Percentiles rank a stretch among this genome's conserved stretches.
Evolutionary conservation across 2,113 vertebrate species (phyloP).

Genomic region (Carettochelys insculpta): DNA sequence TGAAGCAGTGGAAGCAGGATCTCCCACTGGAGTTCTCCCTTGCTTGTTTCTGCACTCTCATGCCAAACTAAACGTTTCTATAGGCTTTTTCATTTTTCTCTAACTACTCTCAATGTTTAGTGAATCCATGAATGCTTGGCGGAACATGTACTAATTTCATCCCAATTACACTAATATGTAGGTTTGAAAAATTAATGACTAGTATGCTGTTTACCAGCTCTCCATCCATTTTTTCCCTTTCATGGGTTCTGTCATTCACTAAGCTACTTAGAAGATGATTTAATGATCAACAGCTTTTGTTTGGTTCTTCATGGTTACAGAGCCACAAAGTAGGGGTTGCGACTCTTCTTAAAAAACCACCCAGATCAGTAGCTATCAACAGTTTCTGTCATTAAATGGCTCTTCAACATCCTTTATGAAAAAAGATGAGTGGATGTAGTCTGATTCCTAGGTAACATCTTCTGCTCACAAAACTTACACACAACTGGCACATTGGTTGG

Average conservation of each 20-base stretch:
- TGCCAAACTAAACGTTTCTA: slow-evolving; percentile 53
- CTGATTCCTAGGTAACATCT: neutral
- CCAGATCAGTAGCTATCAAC: neutral
- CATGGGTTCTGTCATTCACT: neutral
- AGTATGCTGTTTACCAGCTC: neutral
- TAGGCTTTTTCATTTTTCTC: neutral
- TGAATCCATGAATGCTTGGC: slow-evolving; percentile 22
- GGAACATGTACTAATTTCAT: slow-evolving; percentile 1
- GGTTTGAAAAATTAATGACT: slow-evolving; percentile 37
- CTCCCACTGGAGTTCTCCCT: neutral
- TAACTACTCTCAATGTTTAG: neutral
- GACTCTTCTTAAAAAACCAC: neutral
- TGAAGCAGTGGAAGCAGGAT: slow-evolving; percentile 10
- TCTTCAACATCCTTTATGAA: neutral
- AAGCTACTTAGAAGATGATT: neutral
- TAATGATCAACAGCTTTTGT: neutral
- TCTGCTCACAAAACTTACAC: neutral
- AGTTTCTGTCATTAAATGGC: neutral
- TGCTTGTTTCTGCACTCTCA: slow-evolving; percentile 7
- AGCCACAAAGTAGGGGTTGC: neutral
- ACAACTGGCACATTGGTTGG: fast-evolving
- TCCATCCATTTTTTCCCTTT: slow-evolving; percentile 9
- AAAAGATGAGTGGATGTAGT: fast-evolving
- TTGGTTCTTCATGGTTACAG: neutral
- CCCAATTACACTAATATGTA: slow-evolving; percentile 27